A percentile compares a stretch with the other conserved stretches of the same genome.
Evolutionary conservation across 2,797 vertebrate genomes (phyloP).

Genomic region (Loriculus beryllinus): DNA sequence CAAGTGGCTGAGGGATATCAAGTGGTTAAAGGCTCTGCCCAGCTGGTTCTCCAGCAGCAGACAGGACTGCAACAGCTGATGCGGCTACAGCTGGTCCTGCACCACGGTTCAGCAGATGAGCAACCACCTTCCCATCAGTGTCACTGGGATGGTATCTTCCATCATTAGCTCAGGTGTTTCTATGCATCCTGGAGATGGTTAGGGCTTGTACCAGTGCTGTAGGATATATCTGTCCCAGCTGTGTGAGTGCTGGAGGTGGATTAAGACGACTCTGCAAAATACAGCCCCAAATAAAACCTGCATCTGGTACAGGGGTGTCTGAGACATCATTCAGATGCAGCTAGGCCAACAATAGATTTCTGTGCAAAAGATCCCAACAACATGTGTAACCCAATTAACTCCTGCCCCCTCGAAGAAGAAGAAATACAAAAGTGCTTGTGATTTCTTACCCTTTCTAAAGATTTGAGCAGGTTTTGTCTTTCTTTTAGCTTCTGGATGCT

Average conservation of each 20-base stretch:
- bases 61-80: rapidly evolving
- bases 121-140: neutral
- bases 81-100: neutral
- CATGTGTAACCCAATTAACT: neutral
- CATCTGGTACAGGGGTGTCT: neutral
- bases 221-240: neutral
- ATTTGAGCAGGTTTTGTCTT: constrained; percentile 91
- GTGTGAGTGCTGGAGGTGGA: rapidly evolving
- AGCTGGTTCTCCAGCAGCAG: neutral
- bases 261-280: neutral
- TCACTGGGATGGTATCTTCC: neutral
- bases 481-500: constrained; percentile 98
- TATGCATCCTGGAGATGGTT: neutral
- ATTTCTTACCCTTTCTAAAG: constrained; percentile 91
- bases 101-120: rapidly evolving
- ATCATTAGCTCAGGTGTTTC: neutral
- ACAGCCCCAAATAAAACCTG: neutral
- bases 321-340: neutral
- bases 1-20: neutral
- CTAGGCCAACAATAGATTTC: neutral
- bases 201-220: neutral
- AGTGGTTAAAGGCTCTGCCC: neutral
- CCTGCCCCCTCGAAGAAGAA: neutral
- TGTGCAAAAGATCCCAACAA: neutral
- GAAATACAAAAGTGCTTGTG: neutral